Evolutionary conservation across 1,140 invertebrate species (phyloP).

Genomic region (Cyrtorhinus lividipennis): DNA sequence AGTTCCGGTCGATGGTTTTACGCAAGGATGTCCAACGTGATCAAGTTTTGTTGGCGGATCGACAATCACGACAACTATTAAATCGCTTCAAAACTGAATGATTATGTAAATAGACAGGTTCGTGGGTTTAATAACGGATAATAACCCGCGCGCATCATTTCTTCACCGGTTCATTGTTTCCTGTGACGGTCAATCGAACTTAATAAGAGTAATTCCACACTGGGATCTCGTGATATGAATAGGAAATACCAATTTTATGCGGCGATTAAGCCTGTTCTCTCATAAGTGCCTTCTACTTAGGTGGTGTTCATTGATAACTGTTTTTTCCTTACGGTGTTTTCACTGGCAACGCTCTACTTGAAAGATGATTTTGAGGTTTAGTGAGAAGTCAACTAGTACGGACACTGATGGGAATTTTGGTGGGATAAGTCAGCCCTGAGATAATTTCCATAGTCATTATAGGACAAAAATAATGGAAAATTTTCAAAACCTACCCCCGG

Average conservation of each 20-base stretch:
- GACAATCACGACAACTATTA: too few species aligned
- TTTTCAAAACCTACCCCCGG: constrained; percentile 79
- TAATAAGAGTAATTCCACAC: not conserved
- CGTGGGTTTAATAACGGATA: not conserved
- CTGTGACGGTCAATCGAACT: not conserved
- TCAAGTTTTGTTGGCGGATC: too few species aligned
- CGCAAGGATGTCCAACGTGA: too few species aligned
- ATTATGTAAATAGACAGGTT: not conserved
- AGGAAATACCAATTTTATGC: not conserved
- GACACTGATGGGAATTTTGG: too few species aligned
- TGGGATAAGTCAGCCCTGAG: too few species aligned
- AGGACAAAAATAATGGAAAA: too few species aligned
- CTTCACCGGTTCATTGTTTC: not conserved
- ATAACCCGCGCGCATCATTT: not conserved
- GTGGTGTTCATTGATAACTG: not conserved
- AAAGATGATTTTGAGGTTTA: too few species aligned
- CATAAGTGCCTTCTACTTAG: not conserved
- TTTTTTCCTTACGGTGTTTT: not conserved
- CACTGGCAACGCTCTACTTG: too few species aligned
- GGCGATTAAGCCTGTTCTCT: not conserved
- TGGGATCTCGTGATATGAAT: not conserved
- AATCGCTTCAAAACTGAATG: too few species aligned
- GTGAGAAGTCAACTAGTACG: too few species aligned
- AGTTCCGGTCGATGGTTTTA: too few species aligned
- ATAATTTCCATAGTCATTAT: too few species aligned